Evolutionary conservation across 2,797 vertebrate genomes (phyloP).

Genomic region (Uromys caudimaculatus): DNA sequence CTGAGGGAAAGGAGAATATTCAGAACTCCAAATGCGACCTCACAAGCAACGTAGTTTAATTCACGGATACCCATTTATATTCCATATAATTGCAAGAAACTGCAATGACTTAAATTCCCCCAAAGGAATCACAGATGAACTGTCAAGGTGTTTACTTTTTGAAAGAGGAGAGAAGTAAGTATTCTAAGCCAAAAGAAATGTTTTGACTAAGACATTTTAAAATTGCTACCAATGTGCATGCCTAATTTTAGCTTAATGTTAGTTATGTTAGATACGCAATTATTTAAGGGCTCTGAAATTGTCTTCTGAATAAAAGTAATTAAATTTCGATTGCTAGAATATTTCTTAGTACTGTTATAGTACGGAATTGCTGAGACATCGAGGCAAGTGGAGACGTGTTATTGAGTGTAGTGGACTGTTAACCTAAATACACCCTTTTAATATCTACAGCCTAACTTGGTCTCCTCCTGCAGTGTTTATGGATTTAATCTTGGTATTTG

Average conservation of each 20-base stretch:
- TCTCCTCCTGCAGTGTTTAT: background rate
- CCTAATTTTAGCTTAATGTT: conserved; percentile 11
- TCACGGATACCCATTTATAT: background rate
- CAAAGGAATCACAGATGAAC: conserved; percentile 27
- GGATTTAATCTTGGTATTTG: background rate
- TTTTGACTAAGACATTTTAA: conserved; percentile 40
- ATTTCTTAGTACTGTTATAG: background rate
- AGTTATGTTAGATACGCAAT: background rate
- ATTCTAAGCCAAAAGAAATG: conserved; percentile 53
- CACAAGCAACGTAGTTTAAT: background rate
- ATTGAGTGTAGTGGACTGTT: background rate
- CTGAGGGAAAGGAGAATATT: conserved; percentile 84
- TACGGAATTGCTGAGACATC: background rate
- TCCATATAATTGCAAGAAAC: background rate
- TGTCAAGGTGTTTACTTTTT: conserved; percentile 27
- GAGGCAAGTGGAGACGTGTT: background rate
- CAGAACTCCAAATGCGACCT: background rate
- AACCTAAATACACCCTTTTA: background rate
- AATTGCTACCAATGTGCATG: background rate
- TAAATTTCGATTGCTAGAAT: background rate
- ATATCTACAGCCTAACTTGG: background rate
- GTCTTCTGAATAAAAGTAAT: conserved; percentile 10
- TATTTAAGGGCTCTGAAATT: conserved; percentile 37
- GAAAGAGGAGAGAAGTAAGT: conserved; percentile 19
- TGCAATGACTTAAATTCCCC: background rate